Evolutionary conservation across 2,888 invertebrate species (phyloP), one percentile per base, ranked within the genome.

Genomic region (Acanthosepion esculentum): DNA sequence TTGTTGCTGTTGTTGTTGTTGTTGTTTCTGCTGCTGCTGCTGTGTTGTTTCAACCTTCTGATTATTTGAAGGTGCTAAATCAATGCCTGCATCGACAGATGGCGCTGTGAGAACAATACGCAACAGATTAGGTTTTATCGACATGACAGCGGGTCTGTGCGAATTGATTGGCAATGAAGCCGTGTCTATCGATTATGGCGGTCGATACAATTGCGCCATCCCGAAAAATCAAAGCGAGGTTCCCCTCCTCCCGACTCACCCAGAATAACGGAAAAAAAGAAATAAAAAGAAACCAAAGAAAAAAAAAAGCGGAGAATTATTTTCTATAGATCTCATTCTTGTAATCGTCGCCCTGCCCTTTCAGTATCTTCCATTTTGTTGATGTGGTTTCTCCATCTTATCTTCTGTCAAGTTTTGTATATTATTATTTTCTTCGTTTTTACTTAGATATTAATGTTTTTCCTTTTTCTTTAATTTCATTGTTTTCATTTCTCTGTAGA

Each of bases 81-180:
- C 78, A 78, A 78, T 78, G 26, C 78, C 12, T 78, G 29, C n/a
- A n/a, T n/a, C 78, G 78, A 78, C 78, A 78, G 29, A 78, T 78
- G 78, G 78, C 78, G n/a, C 78, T 78, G n/a, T 26, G 78, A 78
- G 78, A 78, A 78, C 78, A 78, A 78, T 78, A 29, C 78, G 78
- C n/a, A 78, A 78, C 78, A 78, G 29, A 78, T 78, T 78, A 78
- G 78, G 78, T 78, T 78, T 78, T 78, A 78, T 78, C 78, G 78
- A 78, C 78, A 78, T 78, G 29, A n/a, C 78, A 78, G 78, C 78
- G 29, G 78, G 29, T 78, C 29, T 29, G 78, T 78, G 78, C 12
- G 29, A 78, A 78, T 78, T 78, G 78, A 78, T 78, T 78, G 78
- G 78, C 78, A 78, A 78, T 78, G 78, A 78, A 78, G n/a, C 78